A percentile compares a stretch with the other conserved stretches of the same genome.
These are phyloP conservation scores for Anableps anableps DNA, from an alignment of 2,797 vertebrate species.

Conservation along the genomic window DNA sequence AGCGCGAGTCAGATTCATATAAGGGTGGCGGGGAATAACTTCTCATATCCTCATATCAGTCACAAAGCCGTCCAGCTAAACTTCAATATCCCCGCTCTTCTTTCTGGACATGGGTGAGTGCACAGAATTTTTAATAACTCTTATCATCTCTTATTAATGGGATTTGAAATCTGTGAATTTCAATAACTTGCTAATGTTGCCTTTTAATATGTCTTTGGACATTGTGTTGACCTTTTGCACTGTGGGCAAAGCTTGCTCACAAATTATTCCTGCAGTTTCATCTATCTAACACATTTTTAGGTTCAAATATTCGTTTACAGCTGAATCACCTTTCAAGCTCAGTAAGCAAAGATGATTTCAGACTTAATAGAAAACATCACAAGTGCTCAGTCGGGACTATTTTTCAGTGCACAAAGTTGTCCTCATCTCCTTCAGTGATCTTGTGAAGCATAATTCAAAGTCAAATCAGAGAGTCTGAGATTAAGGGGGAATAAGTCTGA, in stretches of 20 bases:
- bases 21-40: constrained; percentile 82
- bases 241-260: constrained; percentile 29
- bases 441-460: constrained; percentile 27
- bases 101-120: constrained; percentile 85
- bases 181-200: constrained; percentile 66
- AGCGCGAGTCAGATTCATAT: constrained; percentile 85
- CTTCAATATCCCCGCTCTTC: constrained; percentile 74
- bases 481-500: constrained; percentile 36
- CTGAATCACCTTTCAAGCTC: constrained; percentile 14
- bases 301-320: constrained; percentile 28
- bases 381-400: neutral
- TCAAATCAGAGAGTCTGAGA: constrained; percentile 33
- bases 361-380: constrained; percentile 6
- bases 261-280: constrained; percentile 38
- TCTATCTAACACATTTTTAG: constrained; percentile 17
- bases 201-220: constrained; percentile 53
- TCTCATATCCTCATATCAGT: constrained; percentile 84
- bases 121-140: constrained; percentile 64
- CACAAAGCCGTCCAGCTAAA: constrained; percentile 77
- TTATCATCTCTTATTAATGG: constrained; percentile 70
- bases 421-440: constrained; percentile 25
- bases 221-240: constrained; percentile 34
- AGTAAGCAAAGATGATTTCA: constrained; percentile 28
- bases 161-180: constrained; percentile 61
- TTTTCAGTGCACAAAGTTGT: constrained; percentile 24